Conservation (phyloP, 2,888 invertebrate species). For the Prionchulus punctatus region DNA sequence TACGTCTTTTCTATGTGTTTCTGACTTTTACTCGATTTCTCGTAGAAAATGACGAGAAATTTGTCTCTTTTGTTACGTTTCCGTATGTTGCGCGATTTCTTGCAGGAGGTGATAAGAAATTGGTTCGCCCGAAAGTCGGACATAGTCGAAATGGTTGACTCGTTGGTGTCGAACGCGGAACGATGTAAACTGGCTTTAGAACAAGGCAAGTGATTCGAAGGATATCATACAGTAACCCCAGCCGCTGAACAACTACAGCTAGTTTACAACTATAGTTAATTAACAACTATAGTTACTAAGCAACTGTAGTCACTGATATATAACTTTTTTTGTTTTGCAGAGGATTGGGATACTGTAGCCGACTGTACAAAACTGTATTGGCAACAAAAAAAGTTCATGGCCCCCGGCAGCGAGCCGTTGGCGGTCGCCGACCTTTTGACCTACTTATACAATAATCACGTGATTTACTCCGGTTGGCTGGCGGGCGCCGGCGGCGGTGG, state of each 20-base stretch:
- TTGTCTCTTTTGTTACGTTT: too few relatives aligned
- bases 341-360: conserved; percentile 31
- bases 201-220: too few relatives aligned
- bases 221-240: too few relatives aligned
- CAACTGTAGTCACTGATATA: too few relatives aligned
- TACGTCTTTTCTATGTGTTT: conserved; percentile 12
- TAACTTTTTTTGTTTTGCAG: too few relatives aligned
- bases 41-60: too few relatives aligned
- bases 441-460: conserved; percentile 10
- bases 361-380: conserved; percentile 33
- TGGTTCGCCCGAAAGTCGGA: conserved; percentile 37
- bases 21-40: too few relatives aligned
- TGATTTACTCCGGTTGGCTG: conserved; percentile 13
- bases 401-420: conserved; percentile 36
- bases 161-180: conserved; percentile 29
- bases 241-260: too few relatives aligned
- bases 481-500: conserved; percentile 21
- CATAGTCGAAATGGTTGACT: conserved; percentile 33
- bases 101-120: conserved; percentile 36
- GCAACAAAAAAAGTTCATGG: conserved; percentile 36
- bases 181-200: conserved; percentile 29
- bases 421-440: conserved; percentile 21
- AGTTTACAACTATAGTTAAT: too few relatives aligned
- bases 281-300: too few relatives aligned
- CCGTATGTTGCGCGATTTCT: too few relatives aligned